Percentiles rank a stretch among this genome's conserved stretches.
Evolutionary conservation across 1,140 invertebrate species (phyloP).

Genomic region (Drosophila pectinifera): DNA sequence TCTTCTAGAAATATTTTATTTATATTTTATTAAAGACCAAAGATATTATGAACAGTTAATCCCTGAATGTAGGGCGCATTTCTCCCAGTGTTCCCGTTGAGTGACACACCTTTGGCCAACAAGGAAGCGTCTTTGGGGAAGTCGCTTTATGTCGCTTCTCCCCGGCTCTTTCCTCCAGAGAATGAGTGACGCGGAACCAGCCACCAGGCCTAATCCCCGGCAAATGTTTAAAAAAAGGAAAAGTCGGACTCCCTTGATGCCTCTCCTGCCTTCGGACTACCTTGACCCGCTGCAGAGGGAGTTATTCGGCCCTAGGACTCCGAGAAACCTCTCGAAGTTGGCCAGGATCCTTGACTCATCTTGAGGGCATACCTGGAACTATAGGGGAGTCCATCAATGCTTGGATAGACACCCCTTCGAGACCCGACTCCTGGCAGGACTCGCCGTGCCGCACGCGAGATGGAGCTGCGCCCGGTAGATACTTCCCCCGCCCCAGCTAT

Average conservation of each 20-base stretch:
- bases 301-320: background rate
- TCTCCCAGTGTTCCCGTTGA: too few species aligned
- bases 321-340: too few species aligned
- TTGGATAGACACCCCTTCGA: background rate
- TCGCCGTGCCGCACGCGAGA: constrained; percentile 26
- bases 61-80: too few species aligned
- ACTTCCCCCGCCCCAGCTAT: background rate
- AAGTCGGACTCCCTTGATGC: constrained; percentile 19
- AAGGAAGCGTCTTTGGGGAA: constrained; percentile 59
- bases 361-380: too few species aligned
- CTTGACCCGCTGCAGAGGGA: background rate
- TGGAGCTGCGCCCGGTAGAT: constrained; percentile 10
- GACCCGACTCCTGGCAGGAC: background rate
- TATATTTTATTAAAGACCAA: too few species aligned
- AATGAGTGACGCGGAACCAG: constrained; percentile 43
- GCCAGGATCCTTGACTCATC: too few species aligned
- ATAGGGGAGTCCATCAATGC: too few species aligned
- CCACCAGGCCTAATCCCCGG: constrained; percentile 67
- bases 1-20: too few species aligned
- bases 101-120: constrained; percentile 71
- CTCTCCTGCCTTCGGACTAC: background rate
- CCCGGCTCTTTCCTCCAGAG: constrained; percentile 1
- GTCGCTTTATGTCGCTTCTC: background rate
- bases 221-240: constrained; percentile 29
- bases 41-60: too few species aligned